phyloP scores from a whole-genome alignment of 1,140 invertebrate species.

The Daktulosphaira vitifoliae region DNA sequence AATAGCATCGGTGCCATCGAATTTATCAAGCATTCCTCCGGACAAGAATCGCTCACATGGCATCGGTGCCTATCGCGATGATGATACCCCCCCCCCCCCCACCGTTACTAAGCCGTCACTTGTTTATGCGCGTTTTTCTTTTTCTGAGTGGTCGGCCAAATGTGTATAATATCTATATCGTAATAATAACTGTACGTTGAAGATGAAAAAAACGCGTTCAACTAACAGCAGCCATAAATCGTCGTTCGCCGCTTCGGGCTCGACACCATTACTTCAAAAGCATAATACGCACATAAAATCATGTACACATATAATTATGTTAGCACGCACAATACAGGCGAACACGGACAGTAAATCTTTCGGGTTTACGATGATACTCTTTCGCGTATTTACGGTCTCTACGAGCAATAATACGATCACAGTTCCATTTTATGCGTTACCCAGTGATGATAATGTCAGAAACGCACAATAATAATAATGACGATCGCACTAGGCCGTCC shows the following conservation, averaged over 20 bases:
- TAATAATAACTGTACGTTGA: not conserved
- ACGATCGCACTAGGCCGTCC: too few species aligned
- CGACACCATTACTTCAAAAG: too few species aligned
- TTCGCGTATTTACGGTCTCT: too few species aligned
- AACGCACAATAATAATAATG: too few species aligned
- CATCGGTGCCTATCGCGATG: not conserved
- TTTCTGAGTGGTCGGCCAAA: not conserved
- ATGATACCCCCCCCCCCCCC: not conserved
- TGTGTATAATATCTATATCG: not conserved
- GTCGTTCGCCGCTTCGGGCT: not conserved
- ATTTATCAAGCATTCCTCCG: slow-evolving; percentile 13
- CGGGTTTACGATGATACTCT: too few species aligned
- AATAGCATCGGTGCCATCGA: slow-evolving; percentile 10
- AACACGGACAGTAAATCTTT: too few species aligned
- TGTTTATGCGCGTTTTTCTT: not conserved
- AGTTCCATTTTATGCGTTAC: too few species aligned
- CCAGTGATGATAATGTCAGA: too few species aligned
- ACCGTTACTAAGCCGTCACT: too few species aligned
- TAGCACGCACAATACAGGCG: too few species aligned
- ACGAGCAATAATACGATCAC: too few species aligned
- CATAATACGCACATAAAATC: too few species aligned
- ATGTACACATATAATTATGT: not conserved
- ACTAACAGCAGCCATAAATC: slow-evolving; percentile 1
- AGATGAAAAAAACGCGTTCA: not conserved
- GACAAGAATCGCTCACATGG: not conserved